Percentiles rank a stretch among this genome's conserved stretches.
phyloP scores from a whole-genome alignment of 2,888 invertebrate species.

The Aphodius granarius region DNA sequence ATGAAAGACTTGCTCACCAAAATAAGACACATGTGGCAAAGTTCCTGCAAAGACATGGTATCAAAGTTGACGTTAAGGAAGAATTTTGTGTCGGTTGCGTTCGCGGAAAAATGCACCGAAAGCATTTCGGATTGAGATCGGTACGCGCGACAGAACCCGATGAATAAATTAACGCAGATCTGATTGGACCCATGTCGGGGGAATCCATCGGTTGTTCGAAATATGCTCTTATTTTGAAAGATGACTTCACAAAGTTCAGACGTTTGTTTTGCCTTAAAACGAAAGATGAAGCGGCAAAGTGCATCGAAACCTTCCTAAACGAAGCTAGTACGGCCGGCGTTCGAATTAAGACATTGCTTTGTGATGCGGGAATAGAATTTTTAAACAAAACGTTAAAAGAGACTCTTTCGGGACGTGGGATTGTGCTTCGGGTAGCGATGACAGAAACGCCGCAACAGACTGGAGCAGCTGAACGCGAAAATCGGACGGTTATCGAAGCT shows the following conservation, averaged over 20 bases:
- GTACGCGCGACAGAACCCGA: background rate
- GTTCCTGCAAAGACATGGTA: background rate
- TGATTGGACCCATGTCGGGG: background rate
- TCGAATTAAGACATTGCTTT: constrained; percentile 35
- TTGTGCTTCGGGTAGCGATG: constrained; percentile 40
- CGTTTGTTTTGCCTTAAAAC: constrained; percentile 32
- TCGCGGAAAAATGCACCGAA: background rate
- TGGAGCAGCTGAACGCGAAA: constrained; percentile 45
- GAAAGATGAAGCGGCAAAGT: constrained; percentile 31
- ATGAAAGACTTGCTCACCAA: too few species aligned
- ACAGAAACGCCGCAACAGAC: constrained; percentile 48
- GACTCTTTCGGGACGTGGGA: constrained; percentile 35
- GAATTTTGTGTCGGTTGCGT: background rate
- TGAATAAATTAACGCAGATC: background rate
- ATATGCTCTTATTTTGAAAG: constrained; percentile 28
- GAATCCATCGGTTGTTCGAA: background rate
- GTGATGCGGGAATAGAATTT: constrained; percentile 42
- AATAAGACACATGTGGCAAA: background rate
- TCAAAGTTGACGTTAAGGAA: background rate
- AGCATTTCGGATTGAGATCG: background rate
- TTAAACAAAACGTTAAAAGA: constrained; percentile 35
- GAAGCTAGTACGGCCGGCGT: constrained; percentile 37
- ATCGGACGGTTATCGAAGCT: constrained; percentile 43
- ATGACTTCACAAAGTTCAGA: constrained; percentile 32
- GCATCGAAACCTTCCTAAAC: constrained; percentile 32